Base-by-base conservation (phyloP, 2,888 invertebrate species). In the Strigamia crassipes region DNA sequence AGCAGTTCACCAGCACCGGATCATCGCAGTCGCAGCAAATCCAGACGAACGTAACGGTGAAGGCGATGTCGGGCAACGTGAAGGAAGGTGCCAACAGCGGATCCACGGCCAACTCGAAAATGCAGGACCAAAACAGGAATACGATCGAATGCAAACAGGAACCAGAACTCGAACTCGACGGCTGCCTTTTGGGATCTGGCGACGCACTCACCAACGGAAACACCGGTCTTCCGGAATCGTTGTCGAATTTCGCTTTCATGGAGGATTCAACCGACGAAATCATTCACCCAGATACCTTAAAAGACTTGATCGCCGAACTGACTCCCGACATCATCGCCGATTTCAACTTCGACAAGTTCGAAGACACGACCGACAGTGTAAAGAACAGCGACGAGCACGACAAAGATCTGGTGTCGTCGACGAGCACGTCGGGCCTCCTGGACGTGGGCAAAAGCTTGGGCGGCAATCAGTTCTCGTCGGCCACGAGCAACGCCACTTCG, bases 11-110 rank as follows among this genome's bases (percentile, higher is more conserved):
- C 84, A 83, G 84, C 42, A 81, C 83, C 66, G 94, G 94, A 81
- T 94, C 94, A 78, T 95, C 94, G 87, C 94, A 94, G 87, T 93
- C 95, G 81, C 95, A 95, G 87, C 95, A 95, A 89, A 96, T 96
- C 93, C 86, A 86, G 82, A 96, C 96, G 84, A 96, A 96, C 90
- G 95, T 96, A 82, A 96, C 96, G 81, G 96, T 96, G 84, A 96
- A 96, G 87, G 92, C 93, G 51, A 88, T 93, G 85, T 92, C 92
- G 10, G 61, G 83, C 15, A 61, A 46, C 21, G 21, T 38, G 21
- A 82, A 82, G 31, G 78, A 31, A 9, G 82, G 82, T 15, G 82
- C 51, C 46, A 82, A 82, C 13, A 31, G 27, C 31, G 78, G 31
- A 23, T n/a, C 34, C 4, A 78, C 34, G 18, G 41, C 15, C n/a